Conservation (phyloP, 2,888 invertebrate genomes). For the Argyra leucocephala region DNA sequence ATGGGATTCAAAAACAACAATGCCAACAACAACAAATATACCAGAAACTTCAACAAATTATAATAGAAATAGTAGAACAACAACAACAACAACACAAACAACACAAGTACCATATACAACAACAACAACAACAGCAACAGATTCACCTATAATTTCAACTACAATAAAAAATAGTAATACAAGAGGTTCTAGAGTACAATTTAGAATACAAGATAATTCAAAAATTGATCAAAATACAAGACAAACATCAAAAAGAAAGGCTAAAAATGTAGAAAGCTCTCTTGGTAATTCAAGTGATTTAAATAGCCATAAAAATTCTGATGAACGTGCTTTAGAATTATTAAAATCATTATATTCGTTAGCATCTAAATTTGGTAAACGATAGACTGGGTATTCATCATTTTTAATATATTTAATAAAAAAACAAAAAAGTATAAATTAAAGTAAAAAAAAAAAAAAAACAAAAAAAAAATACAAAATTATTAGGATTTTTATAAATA, state of each 20-base stretch:
- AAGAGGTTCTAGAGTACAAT: neutral
- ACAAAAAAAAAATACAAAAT: conserved; percentile 12
- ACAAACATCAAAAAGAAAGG: conserved; percentile 22
- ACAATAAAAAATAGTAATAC: conserved; percentile 33
- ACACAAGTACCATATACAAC: conserved; percentile 27
- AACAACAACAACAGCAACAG: conserved; percentile 26
- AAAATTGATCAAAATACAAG: neutral
- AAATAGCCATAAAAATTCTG: conserved; percentile 50
- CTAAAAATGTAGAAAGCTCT: conserved; percentile 23
- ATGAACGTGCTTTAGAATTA: conserved; percentile 69
- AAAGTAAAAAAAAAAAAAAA: neutral
- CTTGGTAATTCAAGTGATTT: conserved; percentile 32
- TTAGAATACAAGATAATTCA: neutral
- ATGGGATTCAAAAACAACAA: conserved; percentile 27
- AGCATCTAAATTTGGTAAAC: conserved; percentile 71
- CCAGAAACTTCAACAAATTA: conserved; percentile 21
- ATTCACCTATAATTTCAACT: conserved; percentile 29
- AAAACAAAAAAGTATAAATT: neutral
- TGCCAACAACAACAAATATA: conserved; percentile 25
- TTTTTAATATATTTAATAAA: neutral
- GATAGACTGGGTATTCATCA: conserved; percentile 27
- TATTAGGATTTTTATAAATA: too few relatives aligned
- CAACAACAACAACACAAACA: conserved; percentile 23
- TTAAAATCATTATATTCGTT: conserved; percentile 74
- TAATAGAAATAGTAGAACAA: conserved; percentile 18